A percentile compares a stretch with the other conserved stretches of the same genome.
Evolutionary conservation across 2,797 vertebrate species (phyloP).

Genomic region (Microchirus variegatus): DNA sequence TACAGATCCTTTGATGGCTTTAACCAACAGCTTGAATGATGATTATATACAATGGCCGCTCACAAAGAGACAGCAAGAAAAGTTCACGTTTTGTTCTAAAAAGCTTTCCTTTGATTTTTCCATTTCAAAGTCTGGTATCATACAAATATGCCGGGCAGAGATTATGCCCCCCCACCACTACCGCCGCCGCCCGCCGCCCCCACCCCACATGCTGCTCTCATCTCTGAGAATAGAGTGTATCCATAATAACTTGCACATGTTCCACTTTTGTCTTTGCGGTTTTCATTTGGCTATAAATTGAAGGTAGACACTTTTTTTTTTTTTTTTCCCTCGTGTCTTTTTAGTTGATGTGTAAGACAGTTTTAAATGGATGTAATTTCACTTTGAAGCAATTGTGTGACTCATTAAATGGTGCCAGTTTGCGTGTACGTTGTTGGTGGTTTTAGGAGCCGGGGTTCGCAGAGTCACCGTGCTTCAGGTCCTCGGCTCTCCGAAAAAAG

Average conservation of each 20-base stretch:
- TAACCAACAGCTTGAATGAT: conserved; percentile 71
- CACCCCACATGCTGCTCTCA: conserved; percentile 81
- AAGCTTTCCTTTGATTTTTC: conserved; percentile 80
- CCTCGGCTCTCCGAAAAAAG: conserved; percentile 35
- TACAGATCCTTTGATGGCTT: conserved; percentile 61
- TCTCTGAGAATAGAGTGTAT: conserved; percentile 78
- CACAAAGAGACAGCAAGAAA: conserved; percentile 63
- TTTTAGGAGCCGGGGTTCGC: conserved; percentile 61
- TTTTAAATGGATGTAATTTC: conserved; percentile 85
- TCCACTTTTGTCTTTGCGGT: conserved; percentile 83
- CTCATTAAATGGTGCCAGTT: conserved; percentile 81
- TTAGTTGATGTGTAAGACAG: conserved; percentile 79
- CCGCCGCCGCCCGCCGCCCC: conserved; percentile 24
- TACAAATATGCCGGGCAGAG: conserved; percentile 78
- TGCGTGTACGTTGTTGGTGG: conserved; percentile 64
- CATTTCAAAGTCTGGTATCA: conserved; percentile 81
- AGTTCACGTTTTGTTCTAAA: conserved; percentile 76
- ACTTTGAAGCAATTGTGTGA: conserved; percentile 83
- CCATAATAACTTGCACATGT: conserved; percentile 86
- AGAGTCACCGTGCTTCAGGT: conserved; percentile 66
- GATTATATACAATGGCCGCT: conserved; percentile 70
- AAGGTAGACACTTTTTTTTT: conserved; percentile 76
- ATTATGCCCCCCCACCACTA: conserved; percentile 66
- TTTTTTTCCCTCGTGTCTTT: conserved; percentile 47
- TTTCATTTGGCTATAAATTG: conserved; percentile 80